Base-by-base conservation (phyloP, 1,140 invertebrate species). In the Drosophila aff. region DNA sequence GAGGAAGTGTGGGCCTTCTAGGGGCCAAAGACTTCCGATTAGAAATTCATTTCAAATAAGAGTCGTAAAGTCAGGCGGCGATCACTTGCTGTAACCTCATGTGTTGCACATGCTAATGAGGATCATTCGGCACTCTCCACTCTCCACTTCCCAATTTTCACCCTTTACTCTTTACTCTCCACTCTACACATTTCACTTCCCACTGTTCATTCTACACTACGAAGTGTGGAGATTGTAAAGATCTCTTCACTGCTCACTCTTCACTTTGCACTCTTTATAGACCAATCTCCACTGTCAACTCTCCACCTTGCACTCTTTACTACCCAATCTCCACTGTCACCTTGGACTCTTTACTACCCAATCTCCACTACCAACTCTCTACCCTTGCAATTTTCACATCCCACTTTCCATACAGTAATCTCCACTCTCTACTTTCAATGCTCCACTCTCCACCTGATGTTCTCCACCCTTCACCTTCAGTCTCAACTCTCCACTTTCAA, bases 41-140 rank as follows among this genome's bases (percentile, higher is more conserved):
- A 31, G 23, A 18, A 63, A 73, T 53, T 73, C 57, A 73, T 60
- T 60, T 43, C 41, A 44, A 49, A 23, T 38, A 21, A 15, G 16
- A 18, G 36, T 52, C 49, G 46, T 43, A 49, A 65, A 41, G 52
- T 21, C 50, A 36, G 52, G 52, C 52, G 4, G 7, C 52, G 31
- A 36, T 15, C 57, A 69, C 53, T 74, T 41, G 61, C 38, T 47
- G 40, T 55, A 62, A 46, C 23, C 33, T 23, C 55, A 23, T 50
- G 66, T 64, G 66, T 64, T n/a, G 28, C 36, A 55, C 72, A 75
- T 75, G 72, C 71, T 75, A 75, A 75, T 75, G 59, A 75, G 72
- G 38, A 11, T 28, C 9, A 16, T 4, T 7, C 4, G 1, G 46
- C 21, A 8, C 11, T 33, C 44, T 21, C 13, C 21, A 8, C 11